Evolutionary conservation across 2,797 vertebrate species (phyloP).

Genomic region (Leptatherina wallacei): DNA sequence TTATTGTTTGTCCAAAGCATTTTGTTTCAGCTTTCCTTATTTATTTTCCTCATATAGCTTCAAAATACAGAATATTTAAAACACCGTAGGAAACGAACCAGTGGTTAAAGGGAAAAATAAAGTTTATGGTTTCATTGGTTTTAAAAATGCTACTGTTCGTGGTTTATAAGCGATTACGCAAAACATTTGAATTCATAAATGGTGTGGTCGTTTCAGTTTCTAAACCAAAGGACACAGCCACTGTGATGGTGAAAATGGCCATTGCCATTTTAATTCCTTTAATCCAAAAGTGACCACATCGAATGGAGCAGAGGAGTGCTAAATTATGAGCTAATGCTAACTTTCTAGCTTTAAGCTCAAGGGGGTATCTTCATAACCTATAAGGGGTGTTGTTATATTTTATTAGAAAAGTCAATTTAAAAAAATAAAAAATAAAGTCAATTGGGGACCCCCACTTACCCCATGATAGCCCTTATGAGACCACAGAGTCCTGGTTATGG

Average conservation of each 20-base stretch:
- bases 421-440: no score
- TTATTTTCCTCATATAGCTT: background rate
- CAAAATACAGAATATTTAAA: background rate
- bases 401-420: background rate
- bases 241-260: background rate
- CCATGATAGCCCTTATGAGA: background rate
- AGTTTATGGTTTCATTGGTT: background rate
- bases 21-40: background rate
- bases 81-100: no score
- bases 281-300: background rate
- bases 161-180: background rate
- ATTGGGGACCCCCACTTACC: background rate
- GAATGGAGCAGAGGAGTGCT: background rate
- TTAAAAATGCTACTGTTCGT: background rate
- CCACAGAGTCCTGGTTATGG: background rate
- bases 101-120: background rate
- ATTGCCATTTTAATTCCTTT: background rate
- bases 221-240: background rate
- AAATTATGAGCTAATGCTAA: background rate
- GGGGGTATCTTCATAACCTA: background rate
- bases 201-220: background rate
- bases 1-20: conserved; percentile 4
- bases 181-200: background rate
- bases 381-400: background rate
- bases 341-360: background rate